phyloP scores from a whole-genome alignment of 2,888 invertebrate species.

The Ceramica pisi region DNA sequence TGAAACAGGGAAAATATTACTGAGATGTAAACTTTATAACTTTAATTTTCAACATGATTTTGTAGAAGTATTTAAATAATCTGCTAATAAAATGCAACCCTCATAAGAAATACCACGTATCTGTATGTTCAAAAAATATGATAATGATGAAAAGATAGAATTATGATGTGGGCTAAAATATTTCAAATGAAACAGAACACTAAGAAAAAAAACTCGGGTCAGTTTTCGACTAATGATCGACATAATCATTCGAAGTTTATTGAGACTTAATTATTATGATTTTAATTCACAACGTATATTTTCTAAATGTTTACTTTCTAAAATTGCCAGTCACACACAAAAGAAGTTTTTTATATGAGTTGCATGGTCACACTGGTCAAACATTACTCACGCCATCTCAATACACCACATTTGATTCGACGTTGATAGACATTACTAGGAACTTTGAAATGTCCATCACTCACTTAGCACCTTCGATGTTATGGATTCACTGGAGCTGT shows the following conservation, averaged over 20 bases:
- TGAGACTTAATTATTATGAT: not conserved
- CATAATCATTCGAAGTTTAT: not conserved
- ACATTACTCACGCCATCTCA: not conserved
- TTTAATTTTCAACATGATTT: not conserved
- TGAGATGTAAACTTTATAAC: not conserved
- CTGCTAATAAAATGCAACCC: too few relatives aligned
- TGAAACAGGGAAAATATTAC: not conserved
- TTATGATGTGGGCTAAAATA: too few relatives aligned
- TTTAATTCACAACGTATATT: not conserved
- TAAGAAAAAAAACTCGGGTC: too few relatives aligned
- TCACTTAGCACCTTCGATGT: conserved; percentile 21
- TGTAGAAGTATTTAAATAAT: too few relatives aligned
- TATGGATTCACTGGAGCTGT: conserved; percentile 26
- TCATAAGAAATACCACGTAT: too few relatives aligned
- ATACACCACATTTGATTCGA: not conserved
- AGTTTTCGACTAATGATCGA: too few relatives aligned
- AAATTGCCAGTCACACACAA: not conserved
- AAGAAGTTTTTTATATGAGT: too few relatives aligned
- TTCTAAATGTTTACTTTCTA: not conserved
- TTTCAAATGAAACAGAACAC: too few relatives aligned
- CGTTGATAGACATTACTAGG: not conserved
- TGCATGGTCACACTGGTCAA: not conserved
- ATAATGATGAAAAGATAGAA: too few relatives aligned
- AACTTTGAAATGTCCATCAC: conserved; percentile 11
- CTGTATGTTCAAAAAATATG: too few relatives aligned